These are phyloP conservation scores for Ceratothoa steindachneri DNA, from an alignment of 2,888 invertebrate genomes.

Conservation along the genomic window DNA sequence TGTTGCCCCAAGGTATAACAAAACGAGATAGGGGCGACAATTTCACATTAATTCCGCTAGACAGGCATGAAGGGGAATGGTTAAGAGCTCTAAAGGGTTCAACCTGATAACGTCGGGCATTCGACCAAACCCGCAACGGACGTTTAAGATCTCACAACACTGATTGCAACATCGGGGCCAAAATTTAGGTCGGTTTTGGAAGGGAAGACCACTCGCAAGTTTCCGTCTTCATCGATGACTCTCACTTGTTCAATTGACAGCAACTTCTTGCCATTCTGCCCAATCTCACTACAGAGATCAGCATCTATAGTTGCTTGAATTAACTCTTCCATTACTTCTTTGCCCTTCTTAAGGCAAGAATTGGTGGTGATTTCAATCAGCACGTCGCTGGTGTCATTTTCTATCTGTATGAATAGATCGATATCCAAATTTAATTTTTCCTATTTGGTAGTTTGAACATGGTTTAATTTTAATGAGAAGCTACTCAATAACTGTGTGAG, in stretches of 20 bases:
- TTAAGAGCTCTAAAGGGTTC: too few species aligned
- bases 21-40: too few species aligned
- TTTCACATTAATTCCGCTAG: too few species aligned
- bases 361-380: slow-evolving; percentile 74
- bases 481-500: too few species aligned
- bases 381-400: slow-evolving; percentile 62
- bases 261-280: slow-evolving; percentile 49
- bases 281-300: slow-evolving; percentile 50
- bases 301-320: slow-evolving; percentile 62
- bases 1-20: too few species aligned
- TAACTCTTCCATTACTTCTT: slow-evolving; percentile 64
- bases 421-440: slow-evolving; percentile 29
- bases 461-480: too few species aligned
- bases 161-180: slow-evolving; percentile 50
- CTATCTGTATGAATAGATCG: slow-evolving; percentile 64
- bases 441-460: too few species aligned
- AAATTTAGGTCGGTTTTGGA: slow-evolving; percentile 67
- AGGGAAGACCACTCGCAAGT: slow-evolving; percentile 72
- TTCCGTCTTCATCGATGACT: slow-evolving; percentile 65
- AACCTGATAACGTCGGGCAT: too few species aligned
- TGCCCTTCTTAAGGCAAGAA: slow-evolving; percentile 62
- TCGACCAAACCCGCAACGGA: too few species aligned
- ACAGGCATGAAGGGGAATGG: too few species aligned
- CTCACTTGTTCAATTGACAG: slow-evolving; percentile 65
- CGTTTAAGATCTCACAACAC: neutral